Conservation (phyloP, 2,888 invertebrate species). For the Parasteatoda lunata region DNA sequence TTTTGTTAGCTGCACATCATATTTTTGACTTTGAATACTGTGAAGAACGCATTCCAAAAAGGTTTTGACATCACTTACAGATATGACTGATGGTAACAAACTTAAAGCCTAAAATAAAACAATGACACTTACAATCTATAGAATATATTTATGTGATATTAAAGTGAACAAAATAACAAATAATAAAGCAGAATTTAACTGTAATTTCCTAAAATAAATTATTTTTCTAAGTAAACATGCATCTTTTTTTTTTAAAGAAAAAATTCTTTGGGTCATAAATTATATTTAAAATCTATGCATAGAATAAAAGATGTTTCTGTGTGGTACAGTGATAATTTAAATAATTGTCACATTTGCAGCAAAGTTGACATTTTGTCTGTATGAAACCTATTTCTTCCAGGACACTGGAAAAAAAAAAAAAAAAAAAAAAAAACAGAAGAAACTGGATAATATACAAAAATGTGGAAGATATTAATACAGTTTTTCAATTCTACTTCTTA, state of each 20-base stretch:
- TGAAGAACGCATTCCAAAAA: constrained; percentile 83
- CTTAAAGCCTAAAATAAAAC: constrained; percentile 79
- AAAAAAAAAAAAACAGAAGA: too few relatives aligned
- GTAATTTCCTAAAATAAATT: background rate
- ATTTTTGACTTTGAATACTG: constrained; percentile 84
- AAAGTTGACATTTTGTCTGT: too few relatives aligned
- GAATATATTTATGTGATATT: background rate
- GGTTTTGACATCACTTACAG: constrained; percentile 80
- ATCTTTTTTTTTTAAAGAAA: background rate
- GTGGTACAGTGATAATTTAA: too few relatives aligned
- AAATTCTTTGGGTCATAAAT: too few relatives aligned
- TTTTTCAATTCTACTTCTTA: too few relatives aligned
- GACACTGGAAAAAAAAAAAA: too few relatives aligned
- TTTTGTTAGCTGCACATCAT: constrained; percentile 85
- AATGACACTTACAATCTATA: background rate
- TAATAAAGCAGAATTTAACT: background rate
- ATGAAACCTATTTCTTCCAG: too few relatives aligned
- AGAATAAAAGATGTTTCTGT: too few relatives aligned
- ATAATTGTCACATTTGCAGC: too few relatives aligned
- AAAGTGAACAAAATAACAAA: background rate
- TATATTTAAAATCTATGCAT: too few relatives aligned
- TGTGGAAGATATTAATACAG: too few relatives aligned
- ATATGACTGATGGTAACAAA: constrained; percentile 87
- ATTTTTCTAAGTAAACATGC: background rate
- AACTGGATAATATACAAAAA: too few relatives aligned